These are phyloP conservation scores for Montipora capitata DNA, from an alignment of 92 coral and sea anemone species.

Conservation along the genomic window DNA sequence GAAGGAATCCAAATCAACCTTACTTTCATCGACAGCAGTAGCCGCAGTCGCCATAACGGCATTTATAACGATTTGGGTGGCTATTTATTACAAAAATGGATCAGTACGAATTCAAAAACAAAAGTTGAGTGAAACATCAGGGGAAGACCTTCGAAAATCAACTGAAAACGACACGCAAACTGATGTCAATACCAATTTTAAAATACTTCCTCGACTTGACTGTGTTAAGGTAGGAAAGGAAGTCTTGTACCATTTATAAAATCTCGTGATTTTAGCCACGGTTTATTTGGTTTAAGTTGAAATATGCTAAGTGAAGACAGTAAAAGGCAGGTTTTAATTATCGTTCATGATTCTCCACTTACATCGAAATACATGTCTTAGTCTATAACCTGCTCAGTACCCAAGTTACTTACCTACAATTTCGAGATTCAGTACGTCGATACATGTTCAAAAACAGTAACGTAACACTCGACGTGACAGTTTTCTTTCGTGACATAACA, in stretches of 20 bases:
- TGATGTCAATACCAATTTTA: slow-evolving; percentile 51
- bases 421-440: no score
- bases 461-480: no score
- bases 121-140: slow-evolving; percentile 1
- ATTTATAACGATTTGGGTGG: slow-evolving; percentile 64
- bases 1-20: slow-evolving; percentile 50
- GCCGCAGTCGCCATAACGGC: slow-evolving; percentile 56
- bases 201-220: slow-evolving; percentile 78
- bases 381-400: no score
- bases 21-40: slow-evolving; percentile 48
- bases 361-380: no score
- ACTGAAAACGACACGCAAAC: background rate
- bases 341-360: no score
- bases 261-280: no score
- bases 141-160: background rate
- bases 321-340: no score
- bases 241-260: no score
- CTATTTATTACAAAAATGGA: slow-evolving; percentile 73
- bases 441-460: no score
- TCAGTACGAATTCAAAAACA: slow-evolving; percentile 1
- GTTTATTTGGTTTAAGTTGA: no score
- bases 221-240: slow-evolving; percentile 76
- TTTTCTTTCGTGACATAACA: background rate
- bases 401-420: no score
- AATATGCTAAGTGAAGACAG: no score